Evolutionary conservation across 2,888 invertebrate genomes (phyloP).

Genomic region (Gnatocerus cornutus): DNA sequence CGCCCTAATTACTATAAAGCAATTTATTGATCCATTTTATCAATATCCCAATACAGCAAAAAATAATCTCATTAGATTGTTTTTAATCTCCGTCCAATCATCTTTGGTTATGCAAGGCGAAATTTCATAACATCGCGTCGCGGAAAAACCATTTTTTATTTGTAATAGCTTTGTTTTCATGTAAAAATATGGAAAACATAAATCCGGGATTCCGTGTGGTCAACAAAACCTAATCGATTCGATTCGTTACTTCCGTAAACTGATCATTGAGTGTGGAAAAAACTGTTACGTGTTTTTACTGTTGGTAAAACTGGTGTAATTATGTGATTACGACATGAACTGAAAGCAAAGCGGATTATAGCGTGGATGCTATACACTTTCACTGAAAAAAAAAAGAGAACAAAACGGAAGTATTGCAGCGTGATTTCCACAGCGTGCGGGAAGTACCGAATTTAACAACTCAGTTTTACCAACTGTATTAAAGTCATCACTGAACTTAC

Average conservation of each 20-base stretch:
- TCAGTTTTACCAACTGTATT: too few relatives aligned
- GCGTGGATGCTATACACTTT: constrained; percentile 1
- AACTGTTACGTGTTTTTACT: neutral
- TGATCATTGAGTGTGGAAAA: neutral
- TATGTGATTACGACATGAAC: constrained; percentile 3
- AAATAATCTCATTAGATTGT: neutral
- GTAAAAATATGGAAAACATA: too few relatives aligned
- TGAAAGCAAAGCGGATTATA: constrained; percentile 11
- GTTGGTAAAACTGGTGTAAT: constrained; percentile 7
- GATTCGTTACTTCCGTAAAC: neutral
- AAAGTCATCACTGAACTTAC: too few relatives aligned
- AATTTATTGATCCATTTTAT: neutral
- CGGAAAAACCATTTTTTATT: neutral
- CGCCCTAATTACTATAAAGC: neutral
- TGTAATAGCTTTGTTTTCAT: too few relatives aligned
- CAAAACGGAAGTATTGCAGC: neutral
- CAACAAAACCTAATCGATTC: neutral
- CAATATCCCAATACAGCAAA: neutral
- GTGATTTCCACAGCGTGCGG: too few relatives aligned
- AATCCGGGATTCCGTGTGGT: too few relatives aligned
- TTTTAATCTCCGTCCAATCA: too few relatives aligned
- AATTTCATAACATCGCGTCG: neutral
- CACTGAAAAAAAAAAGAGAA: neutral
- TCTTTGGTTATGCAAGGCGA: neutral
- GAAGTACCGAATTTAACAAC: too few relatives aligned